Conservation (phyloP, 1,140 invertebrate genomes). For the Holotrichia oblita region DNA sequence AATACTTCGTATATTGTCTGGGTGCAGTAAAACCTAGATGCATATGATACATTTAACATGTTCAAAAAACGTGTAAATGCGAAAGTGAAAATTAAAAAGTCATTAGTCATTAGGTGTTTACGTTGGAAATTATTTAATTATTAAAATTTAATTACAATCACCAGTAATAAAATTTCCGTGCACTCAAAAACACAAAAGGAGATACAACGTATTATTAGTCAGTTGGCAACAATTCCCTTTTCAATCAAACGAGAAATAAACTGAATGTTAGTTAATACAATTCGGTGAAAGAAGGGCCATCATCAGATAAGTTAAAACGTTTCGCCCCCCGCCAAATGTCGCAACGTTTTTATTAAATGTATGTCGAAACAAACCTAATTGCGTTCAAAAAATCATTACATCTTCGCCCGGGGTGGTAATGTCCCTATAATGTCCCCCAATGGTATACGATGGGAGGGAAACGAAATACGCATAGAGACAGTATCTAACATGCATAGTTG, state of each 20-base stretch:
- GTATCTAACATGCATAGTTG: constrained; percentile 5
- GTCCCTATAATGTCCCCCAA: constrained; percentile 45
- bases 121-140: no score
- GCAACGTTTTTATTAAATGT: constrained; percentile 44
- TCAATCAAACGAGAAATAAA: constrained; percentile 18
- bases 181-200: not conserved
- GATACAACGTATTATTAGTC: constrained; percentile 1
- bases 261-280: constrained; percentile 22
- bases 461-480: constrained; percentile 10
- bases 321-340: constrained; percentile 44
- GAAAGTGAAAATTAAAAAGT: no score
- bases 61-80: no score
- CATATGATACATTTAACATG: no score
- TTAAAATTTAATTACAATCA: no score
- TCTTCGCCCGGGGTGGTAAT: constrained; percentile 47
- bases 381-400: constrained; percentile 49
- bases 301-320: constrained; percentile 38
- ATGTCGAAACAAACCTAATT: constrained; percentile 48
- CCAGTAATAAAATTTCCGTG: no score
- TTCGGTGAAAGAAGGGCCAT: constrained; percentile 37
- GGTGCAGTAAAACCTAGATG: no score
- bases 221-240: constrained; percentile 28
- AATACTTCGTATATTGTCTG: no score
- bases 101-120: no score
- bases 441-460: not conserved